These are phyloP conservation scores for Malurus alboscapulatus DNA, from an alignment of 2,113 vertebrate species.

Conservation along the genomic window DNA sequence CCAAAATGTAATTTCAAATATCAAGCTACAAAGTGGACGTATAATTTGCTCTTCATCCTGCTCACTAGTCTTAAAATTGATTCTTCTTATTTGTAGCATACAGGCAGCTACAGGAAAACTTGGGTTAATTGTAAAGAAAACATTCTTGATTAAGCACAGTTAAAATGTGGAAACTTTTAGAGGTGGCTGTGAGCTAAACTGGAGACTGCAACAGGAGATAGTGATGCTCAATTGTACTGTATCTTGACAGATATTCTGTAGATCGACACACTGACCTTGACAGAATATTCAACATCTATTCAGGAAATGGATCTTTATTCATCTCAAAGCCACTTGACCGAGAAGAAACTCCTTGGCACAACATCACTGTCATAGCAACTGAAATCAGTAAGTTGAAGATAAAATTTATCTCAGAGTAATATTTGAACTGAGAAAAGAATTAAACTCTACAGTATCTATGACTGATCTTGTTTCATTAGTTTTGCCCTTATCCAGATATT, in stretches of 20 bases:
- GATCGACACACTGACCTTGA: constrained; percentile 93
- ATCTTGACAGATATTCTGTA: constrained; percentile 87
- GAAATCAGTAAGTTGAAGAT: constrained; percentile 86
- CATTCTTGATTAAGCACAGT: not conserved
- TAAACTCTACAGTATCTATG: not conserved
- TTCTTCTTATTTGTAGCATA: not conserved
- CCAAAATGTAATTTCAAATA: not conserved
- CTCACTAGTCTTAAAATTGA: not conserved
- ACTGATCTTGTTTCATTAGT: not conserved
- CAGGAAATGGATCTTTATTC: constrained; percentile 92
- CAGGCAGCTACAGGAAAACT: not conserved
- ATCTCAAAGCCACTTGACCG: constrained; percentile 89
- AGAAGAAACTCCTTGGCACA: constrained; percentile 93
- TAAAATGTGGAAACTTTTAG: not conserved
- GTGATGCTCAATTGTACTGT: not conserved
- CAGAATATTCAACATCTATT: constrained; percentile 88
- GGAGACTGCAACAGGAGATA: not conserved
- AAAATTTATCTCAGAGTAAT: not conserved
- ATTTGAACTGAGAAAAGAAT: not conserved
- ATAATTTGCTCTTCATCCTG: not conserved
- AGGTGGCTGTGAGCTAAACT: not conserved
- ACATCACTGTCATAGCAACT: constrained; percentile 90
- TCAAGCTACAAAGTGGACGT: not conserved
- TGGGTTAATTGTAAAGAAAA: not conserved
- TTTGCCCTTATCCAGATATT: not conserved